A percentile compares a stretch with the other conserved stretches of the same genome.
Conservation (phyloP, 2,797 vertebrate genomes). For the Antennarius maculatus region DNA sequence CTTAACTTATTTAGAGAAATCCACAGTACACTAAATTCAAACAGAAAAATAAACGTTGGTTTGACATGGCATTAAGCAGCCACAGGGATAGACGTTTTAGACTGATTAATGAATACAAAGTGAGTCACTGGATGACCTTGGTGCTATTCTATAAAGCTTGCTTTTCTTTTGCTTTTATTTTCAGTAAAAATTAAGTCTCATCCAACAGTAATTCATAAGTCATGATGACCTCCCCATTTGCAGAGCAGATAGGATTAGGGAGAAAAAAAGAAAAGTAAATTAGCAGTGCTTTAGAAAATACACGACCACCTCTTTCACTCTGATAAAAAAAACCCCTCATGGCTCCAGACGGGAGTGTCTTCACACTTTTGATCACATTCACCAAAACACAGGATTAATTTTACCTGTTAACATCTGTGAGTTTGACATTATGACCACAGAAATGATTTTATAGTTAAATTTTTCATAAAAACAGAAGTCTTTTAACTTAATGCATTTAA, state of each 20-base stretch:
- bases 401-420: not conserved
- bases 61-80: conserved; percentile 30
- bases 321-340: conserved; percentile 9
- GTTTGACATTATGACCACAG: not conserved
- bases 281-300: conserved; percentile 35
- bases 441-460: not conserved
- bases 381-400: not conserved
- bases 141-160: conserved; percentile 33
- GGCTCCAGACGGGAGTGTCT: not conserved
- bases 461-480: not conserved
- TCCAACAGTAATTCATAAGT: conserved; percentile 49
- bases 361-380: conserved; percentile 1
- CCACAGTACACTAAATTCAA: conserved; percentile 25
- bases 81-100: conserved; percentile 43
- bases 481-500: no score
- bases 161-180: conserved; percentile 29
- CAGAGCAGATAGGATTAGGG: conserved; percentile 42
- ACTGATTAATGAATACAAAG: conserved; percentile 53
- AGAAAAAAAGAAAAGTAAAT: conserved; percentile 33
- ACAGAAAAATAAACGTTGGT: conserved; percentile 39
- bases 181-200: conserved; percentile 52
- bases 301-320: conserved; percentile 23
- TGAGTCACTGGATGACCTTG: conserved; percentile 52
- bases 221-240: conserved; percentile 48
- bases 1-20: conserved; percentile 15